Base-by-base conservation (phyloP, 2,888 invertebrate genomes). In the Neria commutata region DNA sequence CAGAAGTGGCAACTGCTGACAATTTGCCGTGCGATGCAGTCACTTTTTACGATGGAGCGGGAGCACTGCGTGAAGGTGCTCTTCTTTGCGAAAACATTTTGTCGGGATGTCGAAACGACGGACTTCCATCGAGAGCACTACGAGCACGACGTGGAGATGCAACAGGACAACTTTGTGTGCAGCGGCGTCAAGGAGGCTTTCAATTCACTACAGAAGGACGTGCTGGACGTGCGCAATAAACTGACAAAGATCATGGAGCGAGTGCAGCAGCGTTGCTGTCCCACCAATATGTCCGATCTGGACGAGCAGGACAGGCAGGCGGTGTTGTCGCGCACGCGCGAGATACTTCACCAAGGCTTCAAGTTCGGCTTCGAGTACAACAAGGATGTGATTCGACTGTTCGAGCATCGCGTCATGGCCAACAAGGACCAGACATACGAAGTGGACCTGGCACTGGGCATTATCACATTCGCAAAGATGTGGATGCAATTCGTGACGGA, bases 401-500 rank as follows among this genome's bases (percentile, higher is more conserved):
- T 86, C 57, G 81, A 81, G 64, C 81, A 79, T 55, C 77, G 78
- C 19, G 84, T 85, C 4, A 78, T 80, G 74, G 70, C 68, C 10
- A 77, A 77, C 10, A 78, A 69, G 74, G 85, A 71, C 46, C 70
- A 72, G 6, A 67, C 75, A 2, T 80, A 78, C 58, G 79, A 81
- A 33, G 76, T 74, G 1, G 80, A 81, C 64, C 77, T 91, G 26
- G 86, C 88, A 0, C 73, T 84, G 29, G 86, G 87, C 58, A 84
- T 91, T 69, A 86, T 91, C 4, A 81, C 84, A 34, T 91, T 92
- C 77, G 90, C 91, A 10, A 85, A 87, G 68, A 87, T 91, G 76
- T 96, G 96, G 96, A 95, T 95, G 92, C 85, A 86, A 58, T 96
- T 95, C 79, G 94, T 94, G 1, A 86, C 88, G 65, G 88, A 90